These are phyloP conservation scores for Drosophila ustulata DNA, from an alignment of 2,888 invertebrate species.

Conservation along the genomic window DNA sequence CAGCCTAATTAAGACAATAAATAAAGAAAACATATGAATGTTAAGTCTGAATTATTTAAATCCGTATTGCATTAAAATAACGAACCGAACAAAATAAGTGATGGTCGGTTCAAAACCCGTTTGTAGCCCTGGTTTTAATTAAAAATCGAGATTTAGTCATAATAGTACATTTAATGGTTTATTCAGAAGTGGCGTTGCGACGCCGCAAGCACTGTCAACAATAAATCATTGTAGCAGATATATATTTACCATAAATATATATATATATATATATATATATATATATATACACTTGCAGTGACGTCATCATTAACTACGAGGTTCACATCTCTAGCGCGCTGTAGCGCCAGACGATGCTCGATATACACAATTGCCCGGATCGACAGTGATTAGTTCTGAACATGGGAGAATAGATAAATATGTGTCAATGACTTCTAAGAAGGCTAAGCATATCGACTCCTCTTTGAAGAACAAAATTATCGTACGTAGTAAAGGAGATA, in stretches of 20 bases:
- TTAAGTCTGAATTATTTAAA: too few relatives aligned
- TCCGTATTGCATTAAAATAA: too few relatives aligned
- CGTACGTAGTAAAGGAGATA: too few relatives aligned
- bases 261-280: background rate
- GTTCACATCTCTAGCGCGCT: conserved; percentile 11
- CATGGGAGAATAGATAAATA: background rate
- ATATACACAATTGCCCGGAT: conserved; percentile 62
- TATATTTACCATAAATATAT: background rate
- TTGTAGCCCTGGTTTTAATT: background rate
- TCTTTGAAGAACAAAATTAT: background rate
- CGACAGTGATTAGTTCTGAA: conserved; percentile 64
- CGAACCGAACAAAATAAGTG: too few relatives aligned
- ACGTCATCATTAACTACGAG: conserved; percentile 24
- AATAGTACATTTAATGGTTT: background rate
- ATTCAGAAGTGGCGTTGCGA: background rate
- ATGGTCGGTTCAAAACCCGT: background rate
- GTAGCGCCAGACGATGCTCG: conserved; percentile 43
- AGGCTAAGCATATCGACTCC: background rate
- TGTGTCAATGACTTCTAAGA: background rate
- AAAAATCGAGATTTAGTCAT: background rate
- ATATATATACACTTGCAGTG: background rate
- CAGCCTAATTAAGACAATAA: too few relatives aligned
- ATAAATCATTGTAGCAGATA: background rate
- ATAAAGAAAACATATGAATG: too few relatives aligned
- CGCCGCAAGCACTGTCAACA: background rate